phyloP scores from a whole-genome alignment of 2,113 vertebrate genomes.

The Glaucomys volans region DNA sequence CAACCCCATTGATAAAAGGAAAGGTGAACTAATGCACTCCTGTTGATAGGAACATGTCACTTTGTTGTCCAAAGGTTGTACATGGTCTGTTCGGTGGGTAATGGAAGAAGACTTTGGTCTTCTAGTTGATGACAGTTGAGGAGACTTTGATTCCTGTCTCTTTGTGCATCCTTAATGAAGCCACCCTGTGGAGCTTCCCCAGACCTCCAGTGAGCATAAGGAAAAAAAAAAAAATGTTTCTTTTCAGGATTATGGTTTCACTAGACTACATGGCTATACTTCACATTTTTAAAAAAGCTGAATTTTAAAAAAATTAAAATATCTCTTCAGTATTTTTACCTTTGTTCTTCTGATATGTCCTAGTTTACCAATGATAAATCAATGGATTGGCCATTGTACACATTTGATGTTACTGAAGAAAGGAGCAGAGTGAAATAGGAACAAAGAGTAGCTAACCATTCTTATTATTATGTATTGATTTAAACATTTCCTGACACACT shows the following conservation, averaged over 20 bases:
- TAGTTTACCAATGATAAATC: neutral
- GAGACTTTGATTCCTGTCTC: neutral
- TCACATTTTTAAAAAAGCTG: neutral
- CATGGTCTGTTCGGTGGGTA: neutral
- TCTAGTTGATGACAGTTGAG: neutral
- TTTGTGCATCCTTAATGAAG: slow-evolving; percentile 2
- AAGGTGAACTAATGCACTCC: neutral
- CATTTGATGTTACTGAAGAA: neutral
- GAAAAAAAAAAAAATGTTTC: neutral
- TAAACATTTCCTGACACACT: neutral
- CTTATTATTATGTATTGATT: neutral
- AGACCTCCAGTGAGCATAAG: neutral
- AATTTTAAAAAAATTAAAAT: neutral
- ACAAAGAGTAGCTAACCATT: neutral
- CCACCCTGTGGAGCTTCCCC: neutral
- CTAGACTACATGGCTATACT: neutral
- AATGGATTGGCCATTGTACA: neutral
- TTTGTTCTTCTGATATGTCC: neutral
- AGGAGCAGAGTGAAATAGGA: neutral
- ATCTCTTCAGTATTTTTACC: neutral
- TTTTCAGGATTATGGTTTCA: neutral
- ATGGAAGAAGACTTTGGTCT: neutral
- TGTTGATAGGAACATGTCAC: neutral
- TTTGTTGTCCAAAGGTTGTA: neutral
- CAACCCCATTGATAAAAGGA: neutral